Evolutionary conservation across 1,140 invertebrate genomes (phyloP).

Genomic region (Ridgeia piscesae): DNA sequence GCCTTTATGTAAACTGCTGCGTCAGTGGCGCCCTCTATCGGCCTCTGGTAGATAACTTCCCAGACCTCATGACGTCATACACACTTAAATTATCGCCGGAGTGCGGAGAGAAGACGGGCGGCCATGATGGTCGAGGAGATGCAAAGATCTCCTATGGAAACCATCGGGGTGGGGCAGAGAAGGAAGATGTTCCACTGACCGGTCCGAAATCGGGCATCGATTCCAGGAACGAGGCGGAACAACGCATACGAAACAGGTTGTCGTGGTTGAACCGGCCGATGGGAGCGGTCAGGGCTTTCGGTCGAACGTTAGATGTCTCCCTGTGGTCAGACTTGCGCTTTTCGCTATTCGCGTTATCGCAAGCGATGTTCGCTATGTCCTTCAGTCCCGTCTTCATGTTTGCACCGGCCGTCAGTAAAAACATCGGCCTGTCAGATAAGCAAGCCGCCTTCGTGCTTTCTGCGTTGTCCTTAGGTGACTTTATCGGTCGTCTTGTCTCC

Average conservation of each 20-base stretch:
- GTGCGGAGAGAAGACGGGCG: background rate
- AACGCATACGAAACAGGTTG: background rate
- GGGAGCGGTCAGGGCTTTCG: background rate
- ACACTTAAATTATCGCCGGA: background rate
- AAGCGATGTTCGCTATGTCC: background rate
- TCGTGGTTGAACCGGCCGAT: background rate
- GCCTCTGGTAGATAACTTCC: background rate
- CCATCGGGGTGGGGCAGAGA: background rate
- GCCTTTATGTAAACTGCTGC: constrained; percentile 7
- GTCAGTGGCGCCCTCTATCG: constrained; percentile 15
- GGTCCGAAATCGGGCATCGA: background rate
- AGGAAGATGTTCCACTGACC: background rate
- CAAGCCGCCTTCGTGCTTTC: background rate
- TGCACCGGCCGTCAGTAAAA: background rate
- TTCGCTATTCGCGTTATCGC: background rate
- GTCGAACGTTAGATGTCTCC: background rate
- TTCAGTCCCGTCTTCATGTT: background rate
- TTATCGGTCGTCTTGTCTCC: background rate
- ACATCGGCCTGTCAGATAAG: background rate
- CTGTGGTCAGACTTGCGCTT: background rate
- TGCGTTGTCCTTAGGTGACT: background rate
- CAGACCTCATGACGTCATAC: background rate
- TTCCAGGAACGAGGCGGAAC: background rate
- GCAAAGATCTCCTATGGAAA: background rate
- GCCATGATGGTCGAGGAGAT: background rate